phyloP scores from a whole-genome alignment of 2,888 invertebrate species.

The Xylota segnis region DNA sequence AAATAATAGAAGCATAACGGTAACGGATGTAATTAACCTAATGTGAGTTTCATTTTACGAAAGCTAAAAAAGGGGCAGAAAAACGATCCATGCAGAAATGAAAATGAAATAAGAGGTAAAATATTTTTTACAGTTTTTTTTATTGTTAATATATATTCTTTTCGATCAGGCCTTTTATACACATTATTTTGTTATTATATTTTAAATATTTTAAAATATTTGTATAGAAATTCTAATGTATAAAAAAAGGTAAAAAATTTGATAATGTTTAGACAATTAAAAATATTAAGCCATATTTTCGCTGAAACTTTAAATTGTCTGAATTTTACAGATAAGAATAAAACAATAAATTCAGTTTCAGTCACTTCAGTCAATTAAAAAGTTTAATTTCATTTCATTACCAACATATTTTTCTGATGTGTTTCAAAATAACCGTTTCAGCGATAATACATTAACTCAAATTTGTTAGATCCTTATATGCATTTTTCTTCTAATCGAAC shows the following conservation, averaged over 20 bases:
- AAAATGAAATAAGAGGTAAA: constrained; percentile 19
- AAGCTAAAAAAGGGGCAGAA: constrained; percentile 6
- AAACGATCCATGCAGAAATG: constrained; percentile 26
- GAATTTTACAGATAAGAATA: not conserved
- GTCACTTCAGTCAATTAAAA: not conserved
- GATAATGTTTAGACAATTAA: constrained; percentile 30
- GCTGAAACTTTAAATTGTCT: constrained; percentile 12
- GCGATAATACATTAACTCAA: constrained; percentile 18
- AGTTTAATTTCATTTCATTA: not conserved
- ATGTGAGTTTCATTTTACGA: not conserved
- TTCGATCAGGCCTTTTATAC: constrained; percentile 61
- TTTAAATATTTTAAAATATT: constrained; percentile 35
- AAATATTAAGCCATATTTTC: constrained; percentile 16
- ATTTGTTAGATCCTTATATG: constrained; percentile 23
- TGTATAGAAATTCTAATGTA: constrained; percentile 27
- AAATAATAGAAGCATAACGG: constrained; percentile 25
- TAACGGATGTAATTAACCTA: constrained; percentile 4
- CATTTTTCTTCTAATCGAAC: constrained; percentile 34
- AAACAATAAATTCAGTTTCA: not conserved
- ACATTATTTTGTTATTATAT: constrained; percentile 35
- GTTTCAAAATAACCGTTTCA: constrained; percentile 19
- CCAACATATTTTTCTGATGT: not conserved
- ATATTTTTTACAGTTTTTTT: constrained; percentile 26
- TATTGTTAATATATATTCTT: constrained; percentile 58
- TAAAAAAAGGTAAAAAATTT: constrained; percentile 14